Conservation (phyloP, 1,140 invertebrate genomes). For the Apis florea region DNA sequence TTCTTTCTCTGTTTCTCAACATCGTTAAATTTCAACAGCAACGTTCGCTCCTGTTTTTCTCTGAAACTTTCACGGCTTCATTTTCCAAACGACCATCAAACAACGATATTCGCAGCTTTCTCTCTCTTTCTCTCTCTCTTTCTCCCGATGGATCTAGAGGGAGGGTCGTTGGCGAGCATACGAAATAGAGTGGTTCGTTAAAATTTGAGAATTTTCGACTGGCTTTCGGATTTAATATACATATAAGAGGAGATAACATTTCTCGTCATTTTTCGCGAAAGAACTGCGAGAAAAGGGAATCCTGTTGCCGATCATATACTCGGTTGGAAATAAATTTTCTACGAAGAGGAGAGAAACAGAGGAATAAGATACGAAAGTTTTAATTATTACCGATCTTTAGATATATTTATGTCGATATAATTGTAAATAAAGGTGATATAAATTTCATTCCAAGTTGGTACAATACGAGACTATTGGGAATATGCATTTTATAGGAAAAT, state of each 20-base stretch:
- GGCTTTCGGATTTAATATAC: constrained; percentile 10
- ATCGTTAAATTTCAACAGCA: neutral
- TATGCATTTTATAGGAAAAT: constrained; percentile 33
- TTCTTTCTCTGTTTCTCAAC: neutral
- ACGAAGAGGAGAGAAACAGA: no score
- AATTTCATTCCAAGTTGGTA: neutral
- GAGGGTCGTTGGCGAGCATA: neutral
- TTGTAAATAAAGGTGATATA: neutral
- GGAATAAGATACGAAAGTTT: no score
- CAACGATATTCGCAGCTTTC: neutral
- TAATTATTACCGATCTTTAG: no score
- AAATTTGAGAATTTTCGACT: constrained; percentile 13
- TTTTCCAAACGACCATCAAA: constrained; percentile 12
- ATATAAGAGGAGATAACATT: neutral
- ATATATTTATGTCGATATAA: no score
- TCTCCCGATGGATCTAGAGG: neutral
- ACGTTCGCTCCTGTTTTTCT: neutral
- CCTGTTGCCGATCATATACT: neutral
- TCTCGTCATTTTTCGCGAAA: neutral
- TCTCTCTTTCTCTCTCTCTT: no score
- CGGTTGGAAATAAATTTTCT: neutral
- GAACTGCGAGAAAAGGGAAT: neutral
- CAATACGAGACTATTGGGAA: no score
- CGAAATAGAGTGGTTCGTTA: constrained; percentile 31
- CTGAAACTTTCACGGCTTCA: neutral